Base-by-base conservation (phyloP, 2,797 vertebrate species). In the Anguilla anguilla region DNA sequence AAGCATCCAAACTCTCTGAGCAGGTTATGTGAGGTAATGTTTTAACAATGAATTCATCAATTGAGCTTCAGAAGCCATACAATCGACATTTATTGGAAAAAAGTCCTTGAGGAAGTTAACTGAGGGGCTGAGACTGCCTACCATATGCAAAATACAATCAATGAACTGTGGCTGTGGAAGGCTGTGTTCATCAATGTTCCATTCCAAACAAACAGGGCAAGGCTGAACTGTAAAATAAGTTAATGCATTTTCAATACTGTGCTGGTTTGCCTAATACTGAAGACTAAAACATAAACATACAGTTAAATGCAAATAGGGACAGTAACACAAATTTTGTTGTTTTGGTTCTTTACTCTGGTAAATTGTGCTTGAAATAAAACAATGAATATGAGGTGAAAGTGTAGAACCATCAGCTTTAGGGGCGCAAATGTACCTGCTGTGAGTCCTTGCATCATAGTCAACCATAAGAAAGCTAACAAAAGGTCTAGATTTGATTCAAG, bases 51-150 rank as follows among this genome's bases (percentile, higher is more conserved):
- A 7, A n/a, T 77, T 43, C 15, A 43, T 77, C 31, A 77, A 17
- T 6, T 19, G 31, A 43, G 22, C 15, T 22, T 49, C 46, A 49
- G 43, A 82, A 82, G 22, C 46, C 22, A 49, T 49, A 10, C 6
- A 51, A 82, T 82, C 46, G 17, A 19, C 19, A n/a, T 51, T 82
- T 46, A 82, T 82, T 82, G 79, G 46, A n/a, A 22, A n/a, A 82
- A 82, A n/a, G 79, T 10, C 79, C 79, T 82, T 82, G 43, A n/a
- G 79, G 43, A 82, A n/a, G 79, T 49, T 51, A 82, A n/a, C 2
- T 1, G 46, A 49, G 46, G 22, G 43, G 9, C 46, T 25, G 46
- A 51, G n/a, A 51, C 19, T 25, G 43, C 6, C 46, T 11, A n/a
- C 43, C 1, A 11, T 46, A 81, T 82, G 43, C n/a, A 82, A 82